A percentile compares a stretch with the other conserved stretches of the same genome.
phyloP scores from a whole-genome alignment of 2,888 invertebrate species.

The Parapristionchus giblindavisi region DNA sequence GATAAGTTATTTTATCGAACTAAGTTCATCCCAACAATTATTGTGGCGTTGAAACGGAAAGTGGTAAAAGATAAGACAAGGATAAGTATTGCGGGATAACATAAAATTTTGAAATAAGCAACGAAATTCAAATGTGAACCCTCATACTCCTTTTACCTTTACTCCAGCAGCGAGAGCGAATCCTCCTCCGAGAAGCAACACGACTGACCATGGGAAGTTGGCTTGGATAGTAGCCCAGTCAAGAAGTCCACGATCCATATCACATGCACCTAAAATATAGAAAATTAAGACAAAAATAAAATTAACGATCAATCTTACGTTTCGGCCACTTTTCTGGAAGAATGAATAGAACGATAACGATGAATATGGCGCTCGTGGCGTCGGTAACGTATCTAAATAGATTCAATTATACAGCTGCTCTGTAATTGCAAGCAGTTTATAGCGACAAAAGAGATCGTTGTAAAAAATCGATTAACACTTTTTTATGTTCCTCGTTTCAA shows the following conservation, averaged over 20 bases:
- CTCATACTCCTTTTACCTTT: slow-evolving; percentile 44
- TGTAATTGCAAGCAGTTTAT: not conserved
- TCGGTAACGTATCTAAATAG: slow-evolving; percentile 68
- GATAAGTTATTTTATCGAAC: too few species aligned
- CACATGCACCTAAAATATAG: not conserved
- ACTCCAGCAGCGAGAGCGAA: slow-evolving; percentile 66
- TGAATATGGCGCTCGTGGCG: slow-evolving; percentile 79
- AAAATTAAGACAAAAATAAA: not conserved
- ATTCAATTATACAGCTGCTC: not conserved
- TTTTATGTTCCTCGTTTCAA: not conserved
- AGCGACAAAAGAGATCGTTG: not conserved
- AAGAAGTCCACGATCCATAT: slow-evolving; percentile 25
- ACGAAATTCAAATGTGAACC: too few species aligned
- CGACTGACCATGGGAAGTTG: slow-evolving; percentile 64
- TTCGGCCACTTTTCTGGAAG: slow-evolving; percentile 80
- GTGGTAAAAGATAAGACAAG: too few species aligned
- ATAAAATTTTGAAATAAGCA: too few species aligned
- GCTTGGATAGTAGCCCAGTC: slow-evolving; percentile 31
- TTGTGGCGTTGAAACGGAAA: too few species aligned
- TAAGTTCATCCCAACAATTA: too few species aligned
- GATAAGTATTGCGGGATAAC: too few species aligned
- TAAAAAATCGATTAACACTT: not conserved
- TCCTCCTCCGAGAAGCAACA: slow-evolving; percentile 65
- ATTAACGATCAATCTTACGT: slow-evolving; percentile 14
- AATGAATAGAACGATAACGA: slow-evolving; percentile 84